Conservation (phyloP, 2,113 vertebrate genomes). For the Thalassarche chlororhynchos region DNA sequence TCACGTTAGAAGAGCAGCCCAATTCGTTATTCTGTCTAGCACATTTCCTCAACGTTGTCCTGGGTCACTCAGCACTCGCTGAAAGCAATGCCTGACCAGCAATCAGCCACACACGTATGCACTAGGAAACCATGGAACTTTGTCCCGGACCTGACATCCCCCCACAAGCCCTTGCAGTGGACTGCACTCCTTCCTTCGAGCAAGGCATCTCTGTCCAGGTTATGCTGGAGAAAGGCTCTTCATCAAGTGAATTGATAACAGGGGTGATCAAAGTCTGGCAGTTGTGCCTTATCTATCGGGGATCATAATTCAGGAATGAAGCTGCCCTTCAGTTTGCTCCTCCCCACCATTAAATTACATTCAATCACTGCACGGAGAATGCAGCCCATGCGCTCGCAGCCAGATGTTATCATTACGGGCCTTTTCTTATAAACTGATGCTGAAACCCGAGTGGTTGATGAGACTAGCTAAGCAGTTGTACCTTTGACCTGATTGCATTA, state of each 20-base stretch:
- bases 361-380: conserved; percentile 76
- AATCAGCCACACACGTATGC: neutral
- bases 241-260: conserved; percentile 23
- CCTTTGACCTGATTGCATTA: conserved; percentile 87
- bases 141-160: neutral
- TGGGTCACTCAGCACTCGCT: neutral
- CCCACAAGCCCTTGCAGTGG: neutral
- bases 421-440: conserved; percentile 82
- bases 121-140: neutral
- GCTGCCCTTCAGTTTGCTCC: conserved; percentile 70
- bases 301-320: conserved; percentile 75
- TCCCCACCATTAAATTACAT: conserved; percentile 78
- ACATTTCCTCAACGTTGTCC: neutral
- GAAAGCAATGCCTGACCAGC: neutral
- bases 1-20: neutral
- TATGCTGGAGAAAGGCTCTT: conserved; percentile 28
- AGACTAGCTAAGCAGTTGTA: conserved; percentile 89
- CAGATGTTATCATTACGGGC: conserved; percentile 86
- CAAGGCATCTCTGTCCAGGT: neutral
- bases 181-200: neutral
- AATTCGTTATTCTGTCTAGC: neutral
- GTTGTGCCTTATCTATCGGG: conserved; percentile 71
- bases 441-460: conserved; percentile 88
- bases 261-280: conserved; percentile 71
- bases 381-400: conserved; percentile 74